Conservation (phyloP, 37 sponge, comb jelly and placozoan species). For the Bolinopsis microptera region DNA sequence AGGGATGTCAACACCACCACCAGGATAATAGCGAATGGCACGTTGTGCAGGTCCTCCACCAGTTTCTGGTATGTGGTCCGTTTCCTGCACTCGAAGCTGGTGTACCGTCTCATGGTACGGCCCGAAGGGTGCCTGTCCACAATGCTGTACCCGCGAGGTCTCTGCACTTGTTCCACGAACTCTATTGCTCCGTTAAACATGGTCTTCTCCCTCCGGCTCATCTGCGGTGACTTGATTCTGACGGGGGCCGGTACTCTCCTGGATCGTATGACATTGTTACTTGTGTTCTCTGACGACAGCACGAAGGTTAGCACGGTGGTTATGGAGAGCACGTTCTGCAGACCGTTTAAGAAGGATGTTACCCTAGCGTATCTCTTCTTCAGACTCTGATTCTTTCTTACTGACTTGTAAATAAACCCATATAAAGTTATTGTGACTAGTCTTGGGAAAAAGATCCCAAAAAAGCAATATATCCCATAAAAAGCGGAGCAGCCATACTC, state of each 20-base stretch:
- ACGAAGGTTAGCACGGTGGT: conserved; percentile 4
- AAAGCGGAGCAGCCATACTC: conserved; percentile 12
- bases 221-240: not conserved
- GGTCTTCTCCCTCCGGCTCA: conserved; percentile 6
- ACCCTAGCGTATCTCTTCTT: conserved; percentile 13
- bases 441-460: conserved; percentile 20
- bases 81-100: conserved; percentile 29
- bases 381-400: not conserved
- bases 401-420: conserved; percentile 12
- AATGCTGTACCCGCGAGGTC: conserved; percentile 10
- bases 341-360: conserved; percentile 25
- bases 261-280: not conserved
- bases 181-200: conserved; percentile 41
- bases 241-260: not conserved
- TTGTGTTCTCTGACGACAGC: not conserved
- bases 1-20: conserved; percentile 16
- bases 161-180: not conserved
- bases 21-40: not conserved
- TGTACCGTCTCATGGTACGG: conserved; percentile 18
- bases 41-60: conserved; percentile 47
- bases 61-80: conserved; percentile 14
- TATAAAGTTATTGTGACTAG: conserved; percentile 5
- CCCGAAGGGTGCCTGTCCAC: conserved; percentile 33
- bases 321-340: conserved; percentile 14
- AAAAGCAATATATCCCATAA: not conserved